Evolutionary conservation across 2,888 invertebrate genomes (phyloP), one percentile per base, ranked within the genome.

Genomic region (Cremastinae sp.): DNA sequence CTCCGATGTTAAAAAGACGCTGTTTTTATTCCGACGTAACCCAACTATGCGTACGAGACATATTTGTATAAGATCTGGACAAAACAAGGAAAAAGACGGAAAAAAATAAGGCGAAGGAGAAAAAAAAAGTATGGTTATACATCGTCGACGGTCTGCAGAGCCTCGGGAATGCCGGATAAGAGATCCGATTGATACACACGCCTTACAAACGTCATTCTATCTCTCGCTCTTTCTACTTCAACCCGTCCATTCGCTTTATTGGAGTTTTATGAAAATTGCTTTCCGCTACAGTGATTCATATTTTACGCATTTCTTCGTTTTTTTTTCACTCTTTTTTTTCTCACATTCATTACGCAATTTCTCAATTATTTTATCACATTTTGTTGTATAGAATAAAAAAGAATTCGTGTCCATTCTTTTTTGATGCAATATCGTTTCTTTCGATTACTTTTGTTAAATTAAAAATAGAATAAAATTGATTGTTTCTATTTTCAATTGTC

Each of bases 81-180:
- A 28, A 28, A 28, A 28, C n/a, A n/a, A n/a, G n/a, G n/a, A n/a
- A 28, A 28, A 28, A 2, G 28, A 28, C 5, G 2, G 5, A 28
- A 28, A 28, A 28, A 28, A 28, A 28, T 28, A 28, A 28, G 5
- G 5, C 28, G 28, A 28, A 16, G 10, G 16, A 12, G 39, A 56
- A 18, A 41, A 56, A 37, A 43, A 2, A 41, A 18, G 22, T 12
- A 18, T n/a, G n/a, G 16, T n/a, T 53, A 18, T 55, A 16, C 9
- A 14, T 5, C 41, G 3, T 2, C 35, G 10, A 20, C 1, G 14
- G 41, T 45, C 43, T 28, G 41, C 28, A 28, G 5, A 2, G 58
- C 47, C 62, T 41, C 58, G 35, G 72, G 58, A 65, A 65, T 72
- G 72, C 72, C 72, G 65, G 65, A 72, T 58, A 69, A 69, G 14